A percentile compares a stretch with the other conserved stretches of the same genome.
These are phyloP conservation scores for Podarcis siculus DNA, from an alignment of 2,797 vertebrate species.

Conservation along the genomic window DNA sequence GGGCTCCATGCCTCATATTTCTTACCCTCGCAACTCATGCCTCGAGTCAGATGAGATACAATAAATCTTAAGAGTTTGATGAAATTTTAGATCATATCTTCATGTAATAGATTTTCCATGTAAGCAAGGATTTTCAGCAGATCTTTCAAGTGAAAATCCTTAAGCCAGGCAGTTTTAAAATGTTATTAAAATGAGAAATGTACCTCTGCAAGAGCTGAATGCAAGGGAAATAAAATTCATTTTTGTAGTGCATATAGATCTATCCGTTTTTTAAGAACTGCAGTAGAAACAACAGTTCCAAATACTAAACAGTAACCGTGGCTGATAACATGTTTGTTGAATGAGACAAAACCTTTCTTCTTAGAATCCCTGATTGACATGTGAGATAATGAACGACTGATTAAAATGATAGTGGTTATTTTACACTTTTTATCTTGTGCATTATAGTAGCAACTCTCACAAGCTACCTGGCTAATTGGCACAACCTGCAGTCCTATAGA, in stretches of 20 bases:
- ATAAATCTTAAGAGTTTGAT: slow-evolving; percentile 50
- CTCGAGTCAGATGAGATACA: slow-evolving; percentile 29
- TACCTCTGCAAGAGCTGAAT: slow-evolving; percentile 19
- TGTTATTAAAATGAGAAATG: slow-evolving; percentile 46
- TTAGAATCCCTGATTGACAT: slow-evolving; percentile 18
- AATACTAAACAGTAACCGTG: slow-evolving; percentile 15
- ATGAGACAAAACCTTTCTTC: slow-evolving; percentile 34
- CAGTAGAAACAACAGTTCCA: background rate
- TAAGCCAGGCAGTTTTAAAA: slow-evolving; percentile 41
- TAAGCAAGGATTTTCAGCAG: slow-evolving; percentile 40
- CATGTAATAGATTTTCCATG: slow-evolving; percentile 39
- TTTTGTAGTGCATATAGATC: slow-evolving; percentile 7
- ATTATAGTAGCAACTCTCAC: background rate
- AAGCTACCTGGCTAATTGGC: background rate
- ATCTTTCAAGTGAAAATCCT: slow-evolving; percentile 40
- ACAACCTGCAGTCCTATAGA: background rate
- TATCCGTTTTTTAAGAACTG: slow-evolving; percentile 29
- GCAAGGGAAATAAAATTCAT: slow-evolving; percentile 41
- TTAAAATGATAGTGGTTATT: slow-evolving; percentile 12
- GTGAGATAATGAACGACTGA: background rate
- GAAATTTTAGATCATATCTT: slow-evolving; percentile 42
- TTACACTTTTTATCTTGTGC: background rate
- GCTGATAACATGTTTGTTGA: slow-evolving; percentile 14
- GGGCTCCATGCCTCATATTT: slow-evolving; percentile 19
- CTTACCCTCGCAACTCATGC: slow-evolving; percentile 10